phyloP scores from a whole-genome alignment of 1,140 invertebrate genomes.

The Reticulitermes speratus region DNA sequence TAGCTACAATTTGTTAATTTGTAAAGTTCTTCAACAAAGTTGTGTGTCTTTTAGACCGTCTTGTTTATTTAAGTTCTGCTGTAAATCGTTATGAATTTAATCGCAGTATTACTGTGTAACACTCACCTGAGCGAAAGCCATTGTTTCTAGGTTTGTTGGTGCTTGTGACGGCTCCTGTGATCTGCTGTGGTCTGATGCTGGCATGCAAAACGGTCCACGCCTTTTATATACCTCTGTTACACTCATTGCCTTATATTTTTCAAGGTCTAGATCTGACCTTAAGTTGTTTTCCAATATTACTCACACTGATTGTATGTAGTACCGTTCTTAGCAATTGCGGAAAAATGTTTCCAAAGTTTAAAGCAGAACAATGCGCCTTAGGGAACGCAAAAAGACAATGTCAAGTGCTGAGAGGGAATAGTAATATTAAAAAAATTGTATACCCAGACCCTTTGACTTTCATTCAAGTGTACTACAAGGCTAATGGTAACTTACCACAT shows the following conservation, averaged over 20 bases:
- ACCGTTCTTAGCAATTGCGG: neutral
- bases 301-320: neutral
- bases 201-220: constrained; percentile 8
- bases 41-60: no score
- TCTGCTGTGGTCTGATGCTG: constrained; percentile 11
- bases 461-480: neutral
- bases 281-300: neutral
- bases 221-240: constrained; percentile 9
- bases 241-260: neutral
- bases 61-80: no score
- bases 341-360: neutral
- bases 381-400: neutral
- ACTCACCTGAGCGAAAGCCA: constrained; percentile 7
- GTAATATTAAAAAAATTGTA: neutral
- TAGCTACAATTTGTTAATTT: no score
- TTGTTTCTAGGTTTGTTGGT: neutral
- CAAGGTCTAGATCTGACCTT: constrained; percentile 17
- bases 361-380: neutral
- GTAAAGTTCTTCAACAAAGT: no score
- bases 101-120: no score
- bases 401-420: neutral
- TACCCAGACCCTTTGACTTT: neutral
- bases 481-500: neutral
- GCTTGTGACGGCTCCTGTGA: constrained; percentile 2
- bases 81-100: no score